phyloP scores from a whole-genome alignment of 2,113 vertebrate genomes.

The Aegithalos caudatus region DNA sequence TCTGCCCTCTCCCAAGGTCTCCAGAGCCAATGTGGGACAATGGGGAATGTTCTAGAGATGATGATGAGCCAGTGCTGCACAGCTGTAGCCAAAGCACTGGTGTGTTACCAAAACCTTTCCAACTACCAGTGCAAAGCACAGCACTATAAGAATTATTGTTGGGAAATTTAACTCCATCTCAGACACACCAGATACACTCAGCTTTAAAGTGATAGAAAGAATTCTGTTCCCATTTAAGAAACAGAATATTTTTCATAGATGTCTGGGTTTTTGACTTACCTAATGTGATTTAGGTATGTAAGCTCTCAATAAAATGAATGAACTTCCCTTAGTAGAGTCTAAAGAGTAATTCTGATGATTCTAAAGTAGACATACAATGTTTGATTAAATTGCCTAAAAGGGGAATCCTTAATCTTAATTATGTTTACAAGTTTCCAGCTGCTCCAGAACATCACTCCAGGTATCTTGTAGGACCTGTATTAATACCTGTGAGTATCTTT shows the following conservation, averaged over 20 bases:
- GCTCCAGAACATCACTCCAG: neutral
- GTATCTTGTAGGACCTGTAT: neutral
- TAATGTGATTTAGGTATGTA: neutral
- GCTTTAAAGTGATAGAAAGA: neutral
- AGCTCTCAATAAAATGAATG: neutral
- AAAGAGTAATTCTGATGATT: neutral
- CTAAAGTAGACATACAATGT: neutral
- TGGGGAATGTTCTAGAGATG: neutral
- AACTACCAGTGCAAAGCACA: neutral
- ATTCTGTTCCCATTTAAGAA: neutral
- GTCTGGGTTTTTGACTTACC: neutral
- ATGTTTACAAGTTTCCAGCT: neutral
- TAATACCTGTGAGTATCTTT: neutral
- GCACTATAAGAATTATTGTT: neutral
- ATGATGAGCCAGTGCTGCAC: neutral
- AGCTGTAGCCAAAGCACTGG: neutral
- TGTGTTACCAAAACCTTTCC: neutral
- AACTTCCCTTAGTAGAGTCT: neutral
- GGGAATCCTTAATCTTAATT: neutral
- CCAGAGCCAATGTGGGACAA: rapidly evolving
- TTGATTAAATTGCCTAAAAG: neutral
- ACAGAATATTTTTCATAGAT: neutral
- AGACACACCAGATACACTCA: neutral
- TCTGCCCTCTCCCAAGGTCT: neutral
- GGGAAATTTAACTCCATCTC: neutral